Percentiles rank a stretch among this genome's conserved stretches.
Conservation (phyloP, 2,888 invertebrate species). For the Crossocerus cetratus region DNA sequence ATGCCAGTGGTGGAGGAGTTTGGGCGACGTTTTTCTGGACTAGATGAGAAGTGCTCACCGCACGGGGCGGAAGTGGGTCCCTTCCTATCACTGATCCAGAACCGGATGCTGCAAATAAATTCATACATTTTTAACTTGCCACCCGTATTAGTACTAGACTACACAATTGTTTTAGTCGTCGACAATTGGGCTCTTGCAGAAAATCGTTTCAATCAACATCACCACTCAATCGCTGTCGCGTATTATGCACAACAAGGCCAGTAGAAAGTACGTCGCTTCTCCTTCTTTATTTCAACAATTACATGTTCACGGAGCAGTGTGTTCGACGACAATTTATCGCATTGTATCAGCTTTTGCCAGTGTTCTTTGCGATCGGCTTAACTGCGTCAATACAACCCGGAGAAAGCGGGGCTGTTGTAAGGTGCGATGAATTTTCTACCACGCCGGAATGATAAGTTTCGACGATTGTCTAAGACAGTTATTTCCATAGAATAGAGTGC, state of each 20-base stretch:
- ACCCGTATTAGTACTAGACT: too few relatives aligned
- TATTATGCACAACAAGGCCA: too few relatives aligned
- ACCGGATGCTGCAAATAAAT: slow-evolving; percentile 83
- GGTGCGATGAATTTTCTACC: not conserved
- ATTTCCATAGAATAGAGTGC: not conserved
- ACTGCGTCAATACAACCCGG: not conserved
- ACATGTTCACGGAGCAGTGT: not conserved
- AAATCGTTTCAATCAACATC: too few relatives aligned
- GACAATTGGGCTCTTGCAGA: too few relatives aligned
- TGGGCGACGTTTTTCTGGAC: slow-evolving; percentile 70
- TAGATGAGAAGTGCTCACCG: slow-evolving; percentile 73
- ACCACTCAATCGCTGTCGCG: too few relatives aligned
- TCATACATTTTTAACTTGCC: not conserved
- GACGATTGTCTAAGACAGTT: not conserved
- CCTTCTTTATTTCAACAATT: not conserved
- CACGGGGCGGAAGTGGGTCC: slow-evolving; percentile 78
- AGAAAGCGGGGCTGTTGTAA: not conserved
- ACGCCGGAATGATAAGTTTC: not conserved
- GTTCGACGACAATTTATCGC: not conserved
- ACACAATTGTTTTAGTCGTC: too few relatives aligned
- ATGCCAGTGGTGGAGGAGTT: slow-evolving; percentile 67
- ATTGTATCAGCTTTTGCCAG: not conserved
- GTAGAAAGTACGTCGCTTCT: not conserved
- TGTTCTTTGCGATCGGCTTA: not conserved
- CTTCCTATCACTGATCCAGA: slow-evolving; percentile 83